These are phyloP conservation scores for Styela plicata DNA, from an alignment of 23 tunicate species.

Conservation along the genomic window DNA sequence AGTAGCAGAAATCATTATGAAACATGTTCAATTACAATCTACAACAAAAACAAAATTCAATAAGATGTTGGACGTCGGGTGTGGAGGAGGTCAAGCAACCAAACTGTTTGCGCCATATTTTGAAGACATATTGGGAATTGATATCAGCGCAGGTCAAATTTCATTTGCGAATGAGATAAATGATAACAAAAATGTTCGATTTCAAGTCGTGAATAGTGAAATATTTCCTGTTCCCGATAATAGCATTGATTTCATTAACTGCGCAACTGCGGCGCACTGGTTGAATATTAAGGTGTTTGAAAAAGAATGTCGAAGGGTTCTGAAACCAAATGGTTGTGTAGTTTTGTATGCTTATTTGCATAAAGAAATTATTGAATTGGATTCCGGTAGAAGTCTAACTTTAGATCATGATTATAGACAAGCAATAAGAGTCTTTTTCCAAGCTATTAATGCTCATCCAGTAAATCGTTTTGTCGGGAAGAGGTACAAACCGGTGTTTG, in stretches of 20 bases:
- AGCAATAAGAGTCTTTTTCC: no score
- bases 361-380: no score
- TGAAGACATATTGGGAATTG: neutral
- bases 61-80: conserved; percentile 14
- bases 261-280: neutral
- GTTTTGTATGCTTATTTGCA: no score
- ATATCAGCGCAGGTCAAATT: neutral
- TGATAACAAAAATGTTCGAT: neutral
- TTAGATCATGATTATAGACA: no score
- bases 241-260: neutral
- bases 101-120: neutral
- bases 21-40: no score
- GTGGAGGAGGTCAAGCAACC: conserved; percentile 8
- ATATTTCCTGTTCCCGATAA: neutral
- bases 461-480: no score
- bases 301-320: neutral
- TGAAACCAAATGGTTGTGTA: neutral
- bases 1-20: no score
- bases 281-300: neutral
- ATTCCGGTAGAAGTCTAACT: no score
- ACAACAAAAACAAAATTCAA: no score
- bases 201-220: neutral
- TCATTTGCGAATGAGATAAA: neutral
- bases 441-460: no score
- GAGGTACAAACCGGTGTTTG: no score